Evolutionary conservation across 2,888 invertebrate species (phyloP), one percentile per base, ranked within the genome.

Genomic region (Drosophila ezoana): DNA sequence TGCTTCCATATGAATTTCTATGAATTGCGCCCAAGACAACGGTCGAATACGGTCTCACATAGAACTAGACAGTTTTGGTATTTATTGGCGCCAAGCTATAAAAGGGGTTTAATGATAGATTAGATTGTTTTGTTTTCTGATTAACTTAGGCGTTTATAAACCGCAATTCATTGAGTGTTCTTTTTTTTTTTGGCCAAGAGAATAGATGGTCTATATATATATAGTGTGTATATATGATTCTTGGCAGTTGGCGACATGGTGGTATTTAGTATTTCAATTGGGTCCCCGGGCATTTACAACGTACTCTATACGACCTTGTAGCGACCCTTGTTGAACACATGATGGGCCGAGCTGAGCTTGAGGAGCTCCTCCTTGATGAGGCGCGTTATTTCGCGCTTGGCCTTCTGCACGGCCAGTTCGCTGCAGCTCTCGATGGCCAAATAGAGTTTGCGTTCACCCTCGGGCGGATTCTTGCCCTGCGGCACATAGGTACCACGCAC

Each of bases 391-490:
- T 99, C 99, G 3, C 97, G 96, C 92, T 98, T 98, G 1, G 99
- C 99, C 92, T 98, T 98, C 57, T 97, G 96, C 11, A 99, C 97
- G 1, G 99, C 98, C 73, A 99, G 94, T 91, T 99, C 99, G 88
- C 97, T 98, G 3, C 98, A 98, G 85, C 99, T 98, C 92, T 99
- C 99, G 83, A 99, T 98, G n/a, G 99, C 98, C 77, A 99, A 94
- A 93, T 99, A 99, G 0, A 99, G 93, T 91, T 99, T 99, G 18
- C 99, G 93, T 89, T 99, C 99, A 28, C 98, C 98, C 78, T 98
- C 98, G 0, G 98, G 97, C 0, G 97, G 96, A 13, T 94, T 93
- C 91, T 98, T 98, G 65, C 98, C 98, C 1, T 96, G 95, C 0
- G 96, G 96, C 10, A 98, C 98, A 90, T 97, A 98, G 0, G 98